Evolutionary conservation across 2,113 vertebrate genomes (phyloP), one percentile per base, ranked within the genome.

Genomic region (Synodontis membranacea): DNA sequence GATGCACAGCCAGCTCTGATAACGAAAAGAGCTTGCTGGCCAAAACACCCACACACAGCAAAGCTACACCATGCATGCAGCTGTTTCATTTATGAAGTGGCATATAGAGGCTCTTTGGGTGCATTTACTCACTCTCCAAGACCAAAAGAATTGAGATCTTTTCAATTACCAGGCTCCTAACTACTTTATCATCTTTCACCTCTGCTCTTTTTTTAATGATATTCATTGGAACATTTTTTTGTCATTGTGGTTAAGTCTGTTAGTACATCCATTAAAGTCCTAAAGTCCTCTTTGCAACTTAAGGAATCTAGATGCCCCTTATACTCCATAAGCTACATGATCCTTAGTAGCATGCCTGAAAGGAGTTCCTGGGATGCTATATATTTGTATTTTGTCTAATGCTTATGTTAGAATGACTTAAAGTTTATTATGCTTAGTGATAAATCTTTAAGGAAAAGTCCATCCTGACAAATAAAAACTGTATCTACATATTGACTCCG

Each of bases 1-100:
- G n/a, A 12, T 86, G 34, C 60, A 37, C 46, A 52, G 85, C 62
- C 62, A 70, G 46, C 34, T 80, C 34, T 80, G 84, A 86, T 68
- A 86, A 86, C 19, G 1, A 39, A 31, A 68, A 46, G 12, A 80
- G 34, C 54, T 23, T 37, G 28, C 46, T 50, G 60, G 25, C 62
- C 19, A 37, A 79, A n/a, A 46, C 44, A 85, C 44, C 17, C 84
- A 28, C 44, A 66, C 21, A 64, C 31, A 25, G 5, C 72, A 79
- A 5, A 9, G 42, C 42, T 48, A 64, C 5, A 44, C 52, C 60
- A 54, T 52, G 60, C 60, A 39, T 31, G 46, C 34, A 75, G 70
- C 83, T 75, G 70, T 50, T 39, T 83, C 9, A 25, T 83, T 58
- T 34, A 44, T 56, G 34, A 83, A 68, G 81, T 44, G 68, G 44